Base-by-base conservation (phyloP, 2,888 invertebrate species). In the Drosophila meridionalis region DNA sequence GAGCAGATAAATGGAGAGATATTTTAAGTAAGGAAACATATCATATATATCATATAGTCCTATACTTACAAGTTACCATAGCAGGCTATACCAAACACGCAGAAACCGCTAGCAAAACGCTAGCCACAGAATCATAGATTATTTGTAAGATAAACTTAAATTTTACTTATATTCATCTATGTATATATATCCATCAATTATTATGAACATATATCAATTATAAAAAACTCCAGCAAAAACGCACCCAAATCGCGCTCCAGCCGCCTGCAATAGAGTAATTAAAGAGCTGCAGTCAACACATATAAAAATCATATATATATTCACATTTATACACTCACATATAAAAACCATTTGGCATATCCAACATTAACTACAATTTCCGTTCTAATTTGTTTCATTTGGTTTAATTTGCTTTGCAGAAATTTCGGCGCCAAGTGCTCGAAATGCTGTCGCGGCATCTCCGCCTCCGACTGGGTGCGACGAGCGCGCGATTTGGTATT, bases 381-480 rank as follows among this genome's bases (percentile, higher is more conserved):
- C 85, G 84, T 66, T 79, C 53, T 59, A 36, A 38, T 55, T 52
- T 50, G n/a, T 8, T n/a, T 43, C 36, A 42, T 40, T 55, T 74
- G 3, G 86, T 82, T 84, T 20, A 20, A 20, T 20, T 20, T 20
- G 20, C 20, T 20, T 94, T 94, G 70, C 94, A 99, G 99, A 95
- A 97, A 97, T 92, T 99, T 98, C 93, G 98, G 98, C 73, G 97
- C 98, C 66, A 98, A 98, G 94, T 99, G 99, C 94, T 97, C 98
- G 59, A 98, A 98, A 93, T 99, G 99, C 94, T 96, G 96, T 86
- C 96, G 99, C 62, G 96, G 96, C 85, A 98, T 99, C 91, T 97
- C 98, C 26, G 96, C 99, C 26, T 97, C 98, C 52, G 99, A 99
- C 94, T 99, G 99, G 99, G 99, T 99, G 90, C 95, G 99, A 76